phyloP scores from a whole-genome alignment of 2,888 invertebrate species.

The Stomorhina lunata region DNA sequence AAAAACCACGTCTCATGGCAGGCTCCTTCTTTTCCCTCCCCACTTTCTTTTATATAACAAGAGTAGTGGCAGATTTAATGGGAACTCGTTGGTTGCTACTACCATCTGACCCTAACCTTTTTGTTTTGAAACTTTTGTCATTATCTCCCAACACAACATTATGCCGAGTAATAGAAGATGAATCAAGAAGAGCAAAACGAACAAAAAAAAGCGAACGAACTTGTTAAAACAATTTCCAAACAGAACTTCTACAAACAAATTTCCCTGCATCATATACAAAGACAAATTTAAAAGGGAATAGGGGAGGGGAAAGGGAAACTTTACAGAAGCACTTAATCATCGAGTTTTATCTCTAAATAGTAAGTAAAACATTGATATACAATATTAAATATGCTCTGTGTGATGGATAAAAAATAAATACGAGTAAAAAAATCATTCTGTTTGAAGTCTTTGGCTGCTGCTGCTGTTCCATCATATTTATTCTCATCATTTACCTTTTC shows the following conservation, averaged over 20 bases:
- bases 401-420: background rate
- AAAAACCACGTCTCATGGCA: background rate
- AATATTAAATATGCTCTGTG: constrained; percentile 57
- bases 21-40: background rate
- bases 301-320: constrained; percentile 17
- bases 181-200: background rate
- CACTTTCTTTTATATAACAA: background rate
- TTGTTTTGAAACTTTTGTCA: constrained; percentile 23
- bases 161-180: constrained; percentile 19
- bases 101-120: constrained; percentile 27
- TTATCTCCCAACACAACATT: constrained; percentile 36
- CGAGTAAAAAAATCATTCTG: constrained; percentile 8
- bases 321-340: constrained; percentile 59
- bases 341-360: constrained; percentile 52
- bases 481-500: constrained; percentile 15
- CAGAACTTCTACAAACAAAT: background rate
- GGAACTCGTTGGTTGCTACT: background rate
- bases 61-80: too few species aligned
- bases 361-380: constrained; percentile 58
- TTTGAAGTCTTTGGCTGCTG: constrained; percentile 37
- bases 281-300: background rate
- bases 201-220: constrained; percentile 30
- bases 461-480: constrained; percentile 15
- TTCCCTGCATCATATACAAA: constrained; percentile 11
- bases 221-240: constrained; percentile 51